Conservation (phyloP, 1,140 invertebrate species). For the Capitella teleta region DNA sequence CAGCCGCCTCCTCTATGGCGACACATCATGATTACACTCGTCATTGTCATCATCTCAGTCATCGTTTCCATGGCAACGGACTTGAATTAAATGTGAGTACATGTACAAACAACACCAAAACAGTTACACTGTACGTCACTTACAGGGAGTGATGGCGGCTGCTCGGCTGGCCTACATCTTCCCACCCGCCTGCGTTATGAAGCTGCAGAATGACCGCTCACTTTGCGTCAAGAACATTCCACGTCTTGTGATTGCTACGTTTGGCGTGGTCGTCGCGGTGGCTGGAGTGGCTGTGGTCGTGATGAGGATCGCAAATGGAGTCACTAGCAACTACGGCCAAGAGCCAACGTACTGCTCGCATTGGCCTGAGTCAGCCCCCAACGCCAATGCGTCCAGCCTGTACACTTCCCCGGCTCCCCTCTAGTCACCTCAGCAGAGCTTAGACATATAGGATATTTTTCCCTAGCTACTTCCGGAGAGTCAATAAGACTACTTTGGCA, state of each 20-base stretch:
- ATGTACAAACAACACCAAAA: neutral
- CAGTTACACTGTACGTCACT: neutral
- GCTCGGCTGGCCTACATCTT: slow-evolving; percentile 75
- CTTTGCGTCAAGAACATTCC: slow-evolving; percentile 60
- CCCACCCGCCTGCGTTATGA: slow-evolving; percentile 67
- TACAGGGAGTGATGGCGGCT: slow-evolving; percentile 67
- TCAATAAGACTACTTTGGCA: too few species aligned
- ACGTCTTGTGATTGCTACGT: slow-evolving; percentile 56
- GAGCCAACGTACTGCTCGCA: slow-evolving; percentile 56
- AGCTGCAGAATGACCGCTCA: slow-evolving; percentile 59
- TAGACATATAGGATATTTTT: too few species aligned
- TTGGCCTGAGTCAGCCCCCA: too few species aligned
- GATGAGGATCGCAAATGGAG: slow-evolving; percentile 31
- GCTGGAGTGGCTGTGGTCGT: slow-evolving; percentile 48
- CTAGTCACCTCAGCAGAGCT: too few species aligned
- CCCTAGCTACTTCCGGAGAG: too few species aligned
- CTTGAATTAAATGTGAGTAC: slow-evolving; percentile 67
- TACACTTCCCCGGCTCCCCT: too few species aligned
- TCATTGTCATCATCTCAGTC: slow-evolving; percentile 59
- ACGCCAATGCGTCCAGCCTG: too few species aligned
- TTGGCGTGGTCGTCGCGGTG: slow-evolving; percentile 59
- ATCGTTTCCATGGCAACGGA: slow-evolving; percentile 73
- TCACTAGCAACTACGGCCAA: slow-evolving; percentile 53
- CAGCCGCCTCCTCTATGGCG: slow-evolving; percentile 45
- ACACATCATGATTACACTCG: slow-evolving; percentile 58